phyloP scores from a whole-genome alignment of 2,888 invertebrate genomes.

The Drosophila gaucha region DNA sequence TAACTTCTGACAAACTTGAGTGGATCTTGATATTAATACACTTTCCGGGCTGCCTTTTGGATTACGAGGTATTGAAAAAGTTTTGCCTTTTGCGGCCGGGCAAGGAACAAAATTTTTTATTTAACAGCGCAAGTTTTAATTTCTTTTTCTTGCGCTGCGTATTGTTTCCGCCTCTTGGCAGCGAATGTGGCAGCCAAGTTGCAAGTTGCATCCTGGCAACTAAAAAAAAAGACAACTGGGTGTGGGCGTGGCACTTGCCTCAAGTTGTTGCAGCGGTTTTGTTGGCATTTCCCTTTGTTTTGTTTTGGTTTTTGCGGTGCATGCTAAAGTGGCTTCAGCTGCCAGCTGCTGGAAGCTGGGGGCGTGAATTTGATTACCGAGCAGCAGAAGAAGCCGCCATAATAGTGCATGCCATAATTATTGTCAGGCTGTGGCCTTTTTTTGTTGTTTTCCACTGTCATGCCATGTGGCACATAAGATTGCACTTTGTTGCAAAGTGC shows the following conservation, averaged over 20 bases:
- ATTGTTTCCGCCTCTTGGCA: slow-evolving; percentile 64
- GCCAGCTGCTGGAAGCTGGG: slow-evolving; percentile 6
- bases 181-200: slow-evolving; percentile 33
- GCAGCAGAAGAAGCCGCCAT: slow-evolving; percentile 19
- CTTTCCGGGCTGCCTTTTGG: slow-evolving; percentile 16
- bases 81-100: slow-evolving; percentile 41
- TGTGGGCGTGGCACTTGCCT: slow-evolving; percentile 48
- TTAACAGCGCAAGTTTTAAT: slow-evolving; percentile 72
- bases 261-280: slow-evolving; percentile 64
- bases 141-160: slow-evolving; percentile 61
- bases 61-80: slow-evolving; percentile 51
- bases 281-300: slow-evolving; percentile 66
- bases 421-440: slow-evolving; percentile 60
- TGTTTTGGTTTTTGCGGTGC: slow-evolving; percentile 55
- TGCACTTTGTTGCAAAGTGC: slow-evolving; percentile 59
- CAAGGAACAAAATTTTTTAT: slow-evolving; percentile 52
- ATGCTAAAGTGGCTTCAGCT: slow-evolving; percentile 65
- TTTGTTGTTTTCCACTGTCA: slow-evolving; percentile 13
- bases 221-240: slow-evolving; percentile 9
- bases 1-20: too few relatives aligned
- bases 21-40: slow-evolving; percentile 12
- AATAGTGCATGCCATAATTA: slow-evolving; percentile 60
- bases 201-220: slow-evolving; percentile 31
- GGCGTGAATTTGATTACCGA: slow-evolving; percentile 66
- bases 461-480: slow-evolving; percentile 47